Evolutionary conservation across 2,797 vertebrate species (phyloP).

Genomic region (Eptatretus atami): DNA sequence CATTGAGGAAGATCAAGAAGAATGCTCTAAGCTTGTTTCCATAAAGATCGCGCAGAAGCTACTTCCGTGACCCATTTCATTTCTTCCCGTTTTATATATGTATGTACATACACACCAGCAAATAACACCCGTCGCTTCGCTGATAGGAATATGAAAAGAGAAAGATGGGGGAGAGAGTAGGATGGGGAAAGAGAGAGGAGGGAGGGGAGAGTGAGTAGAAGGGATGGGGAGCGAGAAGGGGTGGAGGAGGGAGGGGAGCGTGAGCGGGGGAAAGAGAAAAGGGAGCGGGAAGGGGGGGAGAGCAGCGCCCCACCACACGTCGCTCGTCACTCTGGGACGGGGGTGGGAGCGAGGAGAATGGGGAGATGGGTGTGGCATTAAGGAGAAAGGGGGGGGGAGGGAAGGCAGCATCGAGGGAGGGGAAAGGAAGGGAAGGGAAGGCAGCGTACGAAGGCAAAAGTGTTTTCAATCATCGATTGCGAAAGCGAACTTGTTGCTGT

Average conservation of each 20-base stretch:
- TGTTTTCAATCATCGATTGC: too few species aligned
- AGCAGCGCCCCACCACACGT: not conserved
- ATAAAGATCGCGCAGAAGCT: too few species aligned
- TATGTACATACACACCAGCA: too few species aligned
- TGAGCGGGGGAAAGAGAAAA: not conserved
- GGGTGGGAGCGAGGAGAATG: not conserved
- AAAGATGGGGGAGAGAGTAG: not conserved
- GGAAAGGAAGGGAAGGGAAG: not conserved
- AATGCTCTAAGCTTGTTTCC: too few species aligned
- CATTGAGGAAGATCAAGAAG: too few species aligned
- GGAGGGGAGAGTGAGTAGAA: not conserved
- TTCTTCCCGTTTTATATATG: too few species aligned
- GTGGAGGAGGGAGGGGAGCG: not conserved
- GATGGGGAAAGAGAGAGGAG: not conserved
- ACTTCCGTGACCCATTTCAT: too few species aligned
- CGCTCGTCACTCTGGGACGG: too few species aligned
- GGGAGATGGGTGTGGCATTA: not conserved
- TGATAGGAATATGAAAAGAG: too few species aligned
- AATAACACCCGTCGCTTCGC: too few species aligned
- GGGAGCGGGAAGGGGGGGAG: not conserved
- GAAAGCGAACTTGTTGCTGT: too few species aligned
- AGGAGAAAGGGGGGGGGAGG: not conserved
- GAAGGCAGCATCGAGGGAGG: not conserved
- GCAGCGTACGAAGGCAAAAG: too few species aligned
- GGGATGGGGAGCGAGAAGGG: not conserved